These are phyloP conservation scores for Cochlearius cochlearius DNA, from an alignment of 2,113 vertebrate genomes.

Conservation along the genomic window DNA sequence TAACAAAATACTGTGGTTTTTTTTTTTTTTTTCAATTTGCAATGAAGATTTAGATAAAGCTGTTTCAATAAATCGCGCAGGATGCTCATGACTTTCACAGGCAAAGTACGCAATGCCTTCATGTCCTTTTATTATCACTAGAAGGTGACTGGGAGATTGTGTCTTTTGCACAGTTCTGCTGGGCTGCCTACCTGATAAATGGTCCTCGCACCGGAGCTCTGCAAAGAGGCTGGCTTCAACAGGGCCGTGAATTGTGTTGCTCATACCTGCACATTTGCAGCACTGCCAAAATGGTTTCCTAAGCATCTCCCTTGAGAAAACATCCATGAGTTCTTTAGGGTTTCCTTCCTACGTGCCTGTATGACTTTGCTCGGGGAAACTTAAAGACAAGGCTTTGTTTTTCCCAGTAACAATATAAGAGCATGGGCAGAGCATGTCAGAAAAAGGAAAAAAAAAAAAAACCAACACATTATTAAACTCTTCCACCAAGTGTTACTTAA, in stretches of 20 bases:
- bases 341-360: background rate
- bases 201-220: background rate
- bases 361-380: background rate
- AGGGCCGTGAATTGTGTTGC: rapidly evolving
- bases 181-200: background rate
- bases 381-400: background rate
- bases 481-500: background rate
- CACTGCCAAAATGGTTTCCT: background rate
- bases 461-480: background rate
- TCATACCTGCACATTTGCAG: background rate
- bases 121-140: background rate
- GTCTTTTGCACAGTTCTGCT: background rate
- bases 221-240: background rate
- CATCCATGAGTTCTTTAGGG: background rate
- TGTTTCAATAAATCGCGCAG: background rate
- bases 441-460: background rate
- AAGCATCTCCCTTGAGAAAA: background rate
- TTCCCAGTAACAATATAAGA: background rate
- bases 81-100: background rate
- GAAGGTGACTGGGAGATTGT: background rate
- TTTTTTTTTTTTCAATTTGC: too few species aligned
- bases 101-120: background rate
- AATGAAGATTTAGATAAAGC: background rate
- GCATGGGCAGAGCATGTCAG: background rate
- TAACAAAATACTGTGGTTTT: background rate